phyloP scores from a whole-genome alignment of 2,888 invertebrate species.

The Invenusta paracnida region DNA sequence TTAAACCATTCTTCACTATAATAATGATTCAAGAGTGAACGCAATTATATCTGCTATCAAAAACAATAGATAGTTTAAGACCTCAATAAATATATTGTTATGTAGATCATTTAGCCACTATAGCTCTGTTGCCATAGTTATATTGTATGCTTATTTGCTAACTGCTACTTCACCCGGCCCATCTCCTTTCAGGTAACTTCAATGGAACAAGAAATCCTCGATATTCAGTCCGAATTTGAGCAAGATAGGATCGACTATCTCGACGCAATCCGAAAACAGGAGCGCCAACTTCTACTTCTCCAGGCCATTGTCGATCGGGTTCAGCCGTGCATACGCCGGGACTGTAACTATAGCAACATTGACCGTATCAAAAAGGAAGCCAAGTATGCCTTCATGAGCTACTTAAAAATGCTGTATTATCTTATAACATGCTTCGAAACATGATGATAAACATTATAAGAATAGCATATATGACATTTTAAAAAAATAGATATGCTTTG shows the following conservation, averaged over 20 bases:
- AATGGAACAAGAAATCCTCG: constrained; percentile 71
- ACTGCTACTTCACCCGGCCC: neutral
- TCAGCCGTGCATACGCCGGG: constrained; percentile 69
- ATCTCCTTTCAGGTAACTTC: constrained; percentile 64
- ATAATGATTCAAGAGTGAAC: too few relatives aligned
- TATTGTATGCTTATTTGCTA: too few relatives aligned
- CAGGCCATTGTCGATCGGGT: constrained; percentile 58
- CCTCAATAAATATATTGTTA: too few relatives aligned
- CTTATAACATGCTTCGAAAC: too few relatives aligned
- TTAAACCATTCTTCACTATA: too few relatives aligned
- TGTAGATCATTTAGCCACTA: too few relatives aligned
- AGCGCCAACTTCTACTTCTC: constrained; percentile 67
- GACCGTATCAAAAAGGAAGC: constrained; percentile 68
- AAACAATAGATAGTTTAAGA: too few relatives aligned
- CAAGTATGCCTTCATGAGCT: neutral
- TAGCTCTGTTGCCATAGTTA: too few relatives aligned
- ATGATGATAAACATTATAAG: too few relatives aligned
- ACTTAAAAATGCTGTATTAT: neutral
- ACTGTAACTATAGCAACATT: constrained; percentile 73
- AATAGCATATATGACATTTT: too few relatives aligned
- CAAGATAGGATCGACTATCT: constrained; percentile 75
- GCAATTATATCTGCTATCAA: too few relatives aligned
- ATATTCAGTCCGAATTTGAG: constrained; percentile 76
- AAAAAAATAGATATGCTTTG: too few relatives aligned
- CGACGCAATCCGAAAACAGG: constrained; percentile 73